Conservation (phyloP, 1,140 invertebrate genomes). For the Drosophila insularis region DNA sequence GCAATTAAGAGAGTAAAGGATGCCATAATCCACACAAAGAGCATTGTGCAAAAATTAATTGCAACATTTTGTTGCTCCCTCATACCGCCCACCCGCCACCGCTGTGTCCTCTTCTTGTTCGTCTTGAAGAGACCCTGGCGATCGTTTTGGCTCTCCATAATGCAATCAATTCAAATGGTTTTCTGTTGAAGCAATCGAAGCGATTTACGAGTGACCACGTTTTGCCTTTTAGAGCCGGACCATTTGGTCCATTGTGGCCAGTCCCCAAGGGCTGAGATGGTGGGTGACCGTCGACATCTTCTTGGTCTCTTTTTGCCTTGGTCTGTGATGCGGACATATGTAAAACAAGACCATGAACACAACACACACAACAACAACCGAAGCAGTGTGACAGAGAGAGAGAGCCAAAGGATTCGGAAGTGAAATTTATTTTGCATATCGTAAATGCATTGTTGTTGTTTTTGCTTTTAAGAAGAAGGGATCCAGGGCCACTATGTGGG, state of each 20-base stretch:
- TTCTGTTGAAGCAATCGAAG: conserved; percentile 62
- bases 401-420: conserved; percentile 72
- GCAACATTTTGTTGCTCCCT: conserved; percentile 71
- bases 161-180: conserved; percentile 76
- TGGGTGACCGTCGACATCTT: conserved; percentile 44
- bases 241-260: conserved; percentile 75
- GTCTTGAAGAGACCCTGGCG: too few species aligned
- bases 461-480: conserved; percentile 23
- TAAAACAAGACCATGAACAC: conserved; percentile 74
- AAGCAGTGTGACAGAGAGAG: conserved; percentile 35
- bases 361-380: conserved; percentile 25
- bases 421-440: conserved; percentile 82
- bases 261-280: conserved; percentile 52
- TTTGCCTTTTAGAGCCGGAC: conserved; percentile 58
- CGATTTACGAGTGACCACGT: conserved; percentile 67
- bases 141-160: conserved; percentile 28
- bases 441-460: conserved; percentile 54
- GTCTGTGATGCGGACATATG: conserved; percentile 76
- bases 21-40: conserved; percentile 77
- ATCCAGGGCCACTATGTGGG: conserved; percentile 42
- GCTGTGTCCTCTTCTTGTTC: too few species aligned
- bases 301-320: conserved; percentile 31
- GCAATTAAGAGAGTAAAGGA: conserved; percentile 60
- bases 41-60: conserved; percentile 81
- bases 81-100: conserved; percentile 1